Conservation (phyloP, 2,888 invertebrate genomes). For the Polyommatus icarus region DNA sequence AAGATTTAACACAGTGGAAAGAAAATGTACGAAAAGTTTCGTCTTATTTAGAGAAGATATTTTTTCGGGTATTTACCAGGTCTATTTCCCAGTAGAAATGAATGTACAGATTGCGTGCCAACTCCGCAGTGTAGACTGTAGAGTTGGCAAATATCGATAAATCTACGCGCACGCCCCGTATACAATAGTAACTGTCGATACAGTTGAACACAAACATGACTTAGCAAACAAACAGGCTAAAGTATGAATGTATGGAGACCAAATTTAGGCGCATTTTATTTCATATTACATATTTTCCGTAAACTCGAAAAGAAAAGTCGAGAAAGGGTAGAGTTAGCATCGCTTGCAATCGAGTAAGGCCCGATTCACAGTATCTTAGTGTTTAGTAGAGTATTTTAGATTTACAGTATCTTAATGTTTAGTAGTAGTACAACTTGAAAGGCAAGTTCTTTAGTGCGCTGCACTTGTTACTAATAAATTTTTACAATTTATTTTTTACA, state of each 20-base stretch:
- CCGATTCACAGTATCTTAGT: too few relatives aligned
- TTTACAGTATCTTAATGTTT: too few relatives aligned
- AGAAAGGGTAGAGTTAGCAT: too few relatives aligned
- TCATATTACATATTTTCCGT: not conserved
- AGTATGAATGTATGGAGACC: not conserved
- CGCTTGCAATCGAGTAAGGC: too few relatives aligned
- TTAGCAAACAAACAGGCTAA: slow-evolving; percentile 16
- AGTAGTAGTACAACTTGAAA: too few relatives aligned
- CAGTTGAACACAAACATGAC: slow-evolving; percentile 24
- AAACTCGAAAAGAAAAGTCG: not conserved
- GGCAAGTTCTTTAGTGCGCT: too few relatives aligned
- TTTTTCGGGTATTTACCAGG: slow-evolving; percentile 6
- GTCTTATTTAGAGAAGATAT: not conserved
- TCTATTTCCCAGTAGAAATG: slow-evolving; percentile 17
- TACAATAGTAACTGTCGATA: slow-evolving; percentile 21
- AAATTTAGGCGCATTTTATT: not conserved
- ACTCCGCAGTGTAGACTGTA: slow-evolving; percentile 21
- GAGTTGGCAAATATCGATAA: slow-evolving; percentile 29
- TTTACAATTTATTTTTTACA: too few relatives aligned
- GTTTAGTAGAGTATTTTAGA: too few relatives aligned
- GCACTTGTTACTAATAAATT: too few relatives aligned
- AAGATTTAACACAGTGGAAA: not conserved
- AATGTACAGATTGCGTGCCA: slow-evolving; percentile 16
- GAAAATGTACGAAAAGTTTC: slow-evolving; percentile 1
- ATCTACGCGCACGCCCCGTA: slow-evolving; percentile 9